These are phyloP conservation scores for Rhagologus leucostigma DNA, from an alignment of 2,113 vertebrate species.

Conservation along the genomic window DNA sequence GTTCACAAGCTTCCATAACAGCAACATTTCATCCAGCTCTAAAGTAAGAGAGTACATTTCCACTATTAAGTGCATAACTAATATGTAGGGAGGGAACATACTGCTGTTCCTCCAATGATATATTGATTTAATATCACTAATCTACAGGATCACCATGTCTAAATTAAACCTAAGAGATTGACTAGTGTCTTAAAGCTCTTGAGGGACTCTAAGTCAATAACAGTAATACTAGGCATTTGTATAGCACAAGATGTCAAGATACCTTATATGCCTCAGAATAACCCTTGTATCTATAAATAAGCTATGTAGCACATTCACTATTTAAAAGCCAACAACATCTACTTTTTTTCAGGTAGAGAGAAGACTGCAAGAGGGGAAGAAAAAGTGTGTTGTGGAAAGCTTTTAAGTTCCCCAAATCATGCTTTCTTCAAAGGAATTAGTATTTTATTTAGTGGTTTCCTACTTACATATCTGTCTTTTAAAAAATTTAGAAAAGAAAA, in stretches of 20 bases:
- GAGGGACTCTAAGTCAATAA: neutral
- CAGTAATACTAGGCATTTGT: neutral
- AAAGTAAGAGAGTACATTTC: neutral
- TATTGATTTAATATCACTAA: constrained; percentile 24
- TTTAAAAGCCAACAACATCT: neutral
- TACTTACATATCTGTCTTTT: neutral
- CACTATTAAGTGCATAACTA: neutral
- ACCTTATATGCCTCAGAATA: neutral
- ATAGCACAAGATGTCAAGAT: neutral
- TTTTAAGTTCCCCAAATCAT: neutral
- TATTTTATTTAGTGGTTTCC: neutral
- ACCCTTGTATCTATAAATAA: neutral
- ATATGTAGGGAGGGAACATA: neutral
- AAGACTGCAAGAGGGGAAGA: neutral
- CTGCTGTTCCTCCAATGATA: neutral
- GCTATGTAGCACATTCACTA: neutral
- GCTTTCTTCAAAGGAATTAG: neutral
- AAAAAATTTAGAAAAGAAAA: neutral
- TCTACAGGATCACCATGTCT: neutral
- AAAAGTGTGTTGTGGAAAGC: neutral
- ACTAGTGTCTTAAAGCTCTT: neutral
- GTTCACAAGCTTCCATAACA: neutral
- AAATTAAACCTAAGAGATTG: neutral
- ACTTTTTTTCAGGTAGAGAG: neutral
- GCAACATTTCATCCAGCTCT: neutral